phyloP scores from a whole-genome alignment of 2,888 invertebrate species.

The Pimpla rufipes region DNA sequence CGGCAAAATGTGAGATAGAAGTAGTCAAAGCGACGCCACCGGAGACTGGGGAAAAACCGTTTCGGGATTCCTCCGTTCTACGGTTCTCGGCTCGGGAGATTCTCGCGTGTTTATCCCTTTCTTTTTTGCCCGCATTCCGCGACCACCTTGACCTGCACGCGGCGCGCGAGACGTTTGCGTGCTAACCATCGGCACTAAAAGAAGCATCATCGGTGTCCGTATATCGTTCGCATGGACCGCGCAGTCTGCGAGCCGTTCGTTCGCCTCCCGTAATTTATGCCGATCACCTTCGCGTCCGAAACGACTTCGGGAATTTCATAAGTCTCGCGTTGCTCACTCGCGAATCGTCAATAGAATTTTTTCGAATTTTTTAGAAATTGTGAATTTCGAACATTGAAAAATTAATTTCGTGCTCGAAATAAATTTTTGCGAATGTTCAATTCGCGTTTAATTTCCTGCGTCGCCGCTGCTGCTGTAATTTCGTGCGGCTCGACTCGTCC shows the following conservation, averaged over 20 bases:
- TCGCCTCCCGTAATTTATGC: not conserved
- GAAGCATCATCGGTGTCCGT: slow-evolving; percentile 11
- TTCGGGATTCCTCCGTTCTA: not conserved
- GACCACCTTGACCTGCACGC: slow-evolving; percentile 45
- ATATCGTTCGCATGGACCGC: slow-evolving; percentile 6
- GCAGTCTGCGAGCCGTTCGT: not conserved
- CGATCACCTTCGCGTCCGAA: not conserved
- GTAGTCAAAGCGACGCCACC: slow-evolving; percentile 18
- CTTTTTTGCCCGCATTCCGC: slow-evolving; percentile 59
- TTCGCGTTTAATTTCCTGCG: not conserved
- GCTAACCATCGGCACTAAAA: slow-evolving; percentile 17
- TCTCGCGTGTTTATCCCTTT: slow-evolving; percentile 19
- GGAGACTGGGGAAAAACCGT: not conserved
- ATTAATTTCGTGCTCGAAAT: too few relatives aligned
- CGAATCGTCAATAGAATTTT: too few relatives aligned
- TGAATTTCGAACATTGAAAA: too few relatives aligned
- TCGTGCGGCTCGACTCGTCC: slow-evolving; percentile 20
- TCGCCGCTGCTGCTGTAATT: not conserved
- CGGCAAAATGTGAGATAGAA: not conserved
- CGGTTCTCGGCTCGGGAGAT: slow-evolving; percentile 24
- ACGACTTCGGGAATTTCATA: not conserved
- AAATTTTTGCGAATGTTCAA: too few relatives aligned
- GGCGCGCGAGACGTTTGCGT: slow-evolving; percentile 39
- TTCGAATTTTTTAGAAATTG: too few relatives aligned
- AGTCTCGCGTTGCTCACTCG: too few relatives aligned